Evolutionary conservation across 2,888 invertebrate genomes (phyloP), one percentile per base, ranked within the genome.

Genomic region (Acheta domesticus): DNA sequence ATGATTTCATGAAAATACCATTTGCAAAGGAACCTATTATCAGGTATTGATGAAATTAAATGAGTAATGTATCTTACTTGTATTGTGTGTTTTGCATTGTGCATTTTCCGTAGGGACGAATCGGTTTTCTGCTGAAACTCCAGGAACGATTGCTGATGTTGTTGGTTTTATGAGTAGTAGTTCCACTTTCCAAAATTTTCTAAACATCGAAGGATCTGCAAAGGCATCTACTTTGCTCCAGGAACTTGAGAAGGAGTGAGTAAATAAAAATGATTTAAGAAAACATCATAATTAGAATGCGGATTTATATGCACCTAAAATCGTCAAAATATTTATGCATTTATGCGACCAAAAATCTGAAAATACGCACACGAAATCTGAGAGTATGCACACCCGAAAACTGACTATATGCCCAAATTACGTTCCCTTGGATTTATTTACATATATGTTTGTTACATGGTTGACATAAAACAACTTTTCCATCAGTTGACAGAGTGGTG

Each of bases 131-230:
- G 81, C 84, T 49, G 84, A 85, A 50, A 80, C 82, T 76, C 83
- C 82, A 50, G 83, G 83, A 21, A 84, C 83, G 2, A 83, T 86
- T 11, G 78, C 82, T 48, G 85, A 85, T 79, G 81, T 86, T 21
- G 83, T 84, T 2, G 85, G 85, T 50, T 86, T 85, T 79, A 82
- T 85, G 4, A 82, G 82, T 11, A 85, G 85, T 14, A 86, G 85
- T 85, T 86, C 86, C 11, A 85, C 85, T 12, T 86, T 84, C 80
- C 85, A 85, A 81, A 85, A 84, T 75, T 84, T 82, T 80, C 80
- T 82, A 20, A 83, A 84, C 36, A 82, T 84, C 74, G 81, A 85
- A 74, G 85, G 86, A 2, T 83, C 84, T 19, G 82, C 82, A 36
- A 83, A 83, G 49, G 84, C 84, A 48, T 75, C 79, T 48, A 80